Evolutionary conservation across 2,113 vertebrate genomes (phyloP), one percentile per base, ranked within the genome.

Genomic region (Toxotes chatareus): DNA sequence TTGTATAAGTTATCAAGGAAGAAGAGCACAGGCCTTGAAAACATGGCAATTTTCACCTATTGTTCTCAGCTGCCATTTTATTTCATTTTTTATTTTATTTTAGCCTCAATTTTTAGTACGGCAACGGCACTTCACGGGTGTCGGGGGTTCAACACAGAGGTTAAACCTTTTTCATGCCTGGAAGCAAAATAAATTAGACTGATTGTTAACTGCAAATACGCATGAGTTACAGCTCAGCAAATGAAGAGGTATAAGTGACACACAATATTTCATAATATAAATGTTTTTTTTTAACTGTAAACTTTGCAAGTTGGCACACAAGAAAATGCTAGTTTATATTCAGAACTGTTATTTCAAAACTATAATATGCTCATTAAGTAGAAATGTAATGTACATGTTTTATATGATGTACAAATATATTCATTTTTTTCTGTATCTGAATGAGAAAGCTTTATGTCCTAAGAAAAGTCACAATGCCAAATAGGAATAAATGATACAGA

Each of bases 141-240:
- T 55, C 27, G n/a, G 31, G 5, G 61, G 31, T 80, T 76, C 59
- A 62, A 78, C 23, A 49, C 34, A 78, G 42, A 44, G 49, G 53
- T 91, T 71, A 69, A 69, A 61, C 44, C 17, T 19, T 75, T 10
- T 40, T 66, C 46, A 23, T 21, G 64, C 17, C 68, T 53, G 5
- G 2, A 19, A 62, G 53, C 17, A 51, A 73, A 88, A 77, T 57
- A 7, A 60, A 83, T 80, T 21, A 34, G 36, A 83, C 55, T 32
- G 21, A 75, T 61, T 17, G 6, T 38, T 16, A 59, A 65, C 31
- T 23, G 19, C 23, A n/a, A 31, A 66, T 49, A 14, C 53, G 27
- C 11, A 32, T 6, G 12, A 11, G 57, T 68, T 55, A n/a, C 17
- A 74, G 27, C 8, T 66, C 21, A 57, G 79, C 16, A 38, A 23